Evolutionary conservation across 2,113 vertebrate species (phyloP).

Genomic region (Corvus hawaiiensis): DNA sequence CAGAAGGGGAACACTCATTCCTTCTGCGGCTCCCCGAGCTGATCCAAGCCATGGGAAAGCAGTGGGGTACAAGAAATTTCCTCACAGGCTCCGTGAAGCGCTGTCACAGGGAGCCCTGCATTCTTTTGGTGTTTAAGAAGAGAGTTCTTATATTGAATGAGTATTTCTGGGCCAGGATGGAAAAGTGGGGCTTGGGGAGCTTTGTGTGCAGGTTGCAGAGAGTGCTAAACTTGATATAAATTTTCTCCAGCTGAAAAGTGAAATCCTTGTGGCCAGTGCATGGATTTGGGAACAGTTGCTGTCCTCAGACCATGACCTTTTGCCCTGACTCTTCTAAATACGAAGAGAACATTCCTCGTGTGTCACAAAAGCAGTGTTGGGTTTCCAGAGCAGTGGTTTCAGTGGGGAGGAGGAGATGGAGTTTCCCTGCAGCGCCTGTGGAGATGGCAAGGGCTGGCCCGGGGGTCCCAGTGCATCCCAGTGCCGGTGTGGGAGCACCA

Average conservation of each 20-base stretch:
- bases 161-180: neutral
- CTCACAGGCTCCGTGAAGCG: neutral
- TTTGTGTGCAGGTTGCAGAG: neutral
- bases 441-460: neutral
- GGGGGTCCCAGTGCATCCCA: neutral
- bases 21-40: neutral
- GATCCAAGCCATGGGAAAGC: neutral
- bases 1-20: neutral
- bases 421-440: neutral
- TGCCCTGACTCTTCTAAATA: neutral
- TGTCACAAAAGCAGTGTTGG: fast-evolving
- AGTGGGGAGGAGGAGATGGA: neutral
- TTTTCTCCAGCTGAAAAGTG: neutral
- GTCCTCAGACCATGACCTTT: neutral
- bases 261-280: fast-evolving
- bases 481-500: neutral
- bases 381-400: neutral
- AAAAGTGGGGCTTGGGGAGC: neutral
- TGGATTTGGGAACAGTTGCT: fast-evolving
- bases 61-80: neutral
- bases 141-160: neutral
- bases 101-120: neutral
- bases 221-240: fast-evolving
- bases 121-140: neutral
- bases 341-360: neutral